A percentile compares a stretch with the other conserved stretches of the same genome.
Evolutionary conservation across 2,888 invertebrate species (phyloP).

Genomic region (Lordiphosa andalusiaca): DNA sequence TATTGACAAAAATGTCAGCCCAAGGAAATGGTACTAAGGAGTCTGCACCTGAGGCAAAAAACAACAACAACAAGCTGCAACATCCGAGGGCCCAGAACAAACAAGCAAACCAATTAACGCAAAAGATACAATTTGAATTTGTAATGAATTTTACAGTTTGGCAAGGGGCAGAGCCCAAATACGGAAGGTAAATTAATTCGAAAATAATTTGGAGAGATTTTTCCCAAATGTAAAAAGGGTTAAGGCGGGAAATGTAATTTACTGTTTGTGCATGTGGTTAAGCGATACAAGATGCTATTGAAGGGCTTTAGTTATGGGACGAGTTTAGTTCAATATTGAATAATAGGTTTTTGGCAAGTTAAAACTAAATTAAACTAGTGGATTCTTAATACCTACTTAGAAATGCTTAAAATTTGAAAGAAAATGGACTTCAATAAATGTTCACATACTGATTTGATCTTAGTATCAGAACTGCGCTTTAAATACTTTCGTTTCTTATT

Average conservation of each 20-base stretch:
- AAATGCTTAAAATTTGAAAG: no score
- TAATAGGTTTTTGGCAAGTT: no score
- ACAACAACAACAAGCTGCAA: conserved; percentile 27
- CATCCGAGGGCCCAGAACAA: conserved; percentile 37
- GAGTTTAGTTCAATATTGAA: no score
- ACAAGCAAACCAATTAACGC: conserved; percentile 68
- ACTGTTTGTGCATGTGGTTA: no score
- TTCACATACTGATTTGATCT: no score
- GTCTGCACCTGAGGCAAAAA: conserved; percentile 61
- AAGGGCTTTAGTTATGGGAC: no score
- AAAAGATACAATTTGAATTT: conserved; percentile 65
- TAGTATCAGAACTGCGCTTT: no score
- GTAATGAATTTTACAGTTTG: conserved; percentile 45
- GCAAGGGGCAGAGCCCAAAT: neutral
- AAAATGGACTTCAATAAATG: no score
- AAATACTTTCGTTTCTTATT: no score
- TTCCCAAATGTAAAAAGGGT: neutral
- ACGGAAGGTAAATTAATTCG: conserved; percentile 14
- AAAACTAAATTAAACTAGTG: no score
- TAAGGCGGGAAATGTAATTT: neutral
- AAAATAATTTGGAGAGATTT: conserved; percentile 12
- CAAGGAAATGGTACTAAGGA: conserved; percentile 19
- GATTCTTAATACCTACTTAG: no score
- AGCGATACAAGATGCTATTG: no score
- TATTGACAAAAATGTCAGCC: conserved; percentile 53